These are phyloP conservation scores for Stercorarius parasiticus DNA, from an alignment of 2,113 vertebrate genomes.

Conservation along the genomic window DNA sequence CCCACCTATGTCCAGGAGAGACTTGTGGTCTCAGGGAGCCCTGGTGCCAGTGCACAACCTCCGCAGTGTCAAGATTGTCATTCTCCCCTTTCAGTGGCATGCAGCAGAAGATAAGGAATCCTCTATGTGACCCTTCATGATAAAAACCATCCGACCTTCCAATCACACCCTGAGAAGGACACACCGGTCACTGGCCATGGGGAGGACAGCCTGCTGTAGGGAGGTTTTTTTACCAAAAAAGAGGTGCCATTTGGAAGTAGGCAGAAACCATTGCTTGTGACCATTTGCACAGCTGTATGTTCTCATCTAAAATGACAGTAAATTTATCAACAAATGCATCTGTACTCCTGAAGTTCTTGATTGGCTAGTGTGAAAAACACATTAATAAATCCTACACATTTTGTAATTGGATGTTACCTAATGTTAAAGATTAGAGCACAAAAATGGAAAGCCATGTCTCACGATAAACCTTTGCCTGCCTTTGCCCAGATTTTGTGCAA, in stretches of 20 bases:
- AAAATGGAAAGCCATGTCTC: not conserved
- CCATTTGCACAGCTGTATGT: not conserved
- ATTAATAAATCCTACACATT: not conserved
- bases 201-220: not conserved
- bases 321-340: not conserved
- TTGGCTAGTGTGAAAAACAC: not conserved
- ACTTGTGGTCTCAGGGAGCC: not conserved
- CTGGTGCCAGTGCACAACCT: not conserved
- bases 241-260: not conserved
- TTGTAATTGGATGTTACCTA: not conserved
- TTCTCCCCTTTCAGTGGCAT: not conserved
- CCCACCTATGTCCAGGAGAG: not conserved
- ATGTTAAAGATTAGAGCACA: not conserved
- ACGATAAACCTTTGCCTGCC: not conserved
- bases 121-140: not conserved
- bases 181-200: not conserved
- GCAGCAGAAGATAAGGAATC: not conserved
- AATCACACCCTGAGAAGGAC: not conserved
- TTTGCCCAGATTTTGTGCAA: not conserved
- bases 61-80: accelerated
- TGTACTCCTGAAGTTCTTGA: not conserved
- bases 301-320: not conserved
- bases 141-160: not conserved
- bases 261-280: not conserved
- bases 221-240: not conserved